Evolutionary conservation across 2,113 vertebrate genomes (phyloP).

Genomic region (Rhinolophus ferrumequinum): DNA sequence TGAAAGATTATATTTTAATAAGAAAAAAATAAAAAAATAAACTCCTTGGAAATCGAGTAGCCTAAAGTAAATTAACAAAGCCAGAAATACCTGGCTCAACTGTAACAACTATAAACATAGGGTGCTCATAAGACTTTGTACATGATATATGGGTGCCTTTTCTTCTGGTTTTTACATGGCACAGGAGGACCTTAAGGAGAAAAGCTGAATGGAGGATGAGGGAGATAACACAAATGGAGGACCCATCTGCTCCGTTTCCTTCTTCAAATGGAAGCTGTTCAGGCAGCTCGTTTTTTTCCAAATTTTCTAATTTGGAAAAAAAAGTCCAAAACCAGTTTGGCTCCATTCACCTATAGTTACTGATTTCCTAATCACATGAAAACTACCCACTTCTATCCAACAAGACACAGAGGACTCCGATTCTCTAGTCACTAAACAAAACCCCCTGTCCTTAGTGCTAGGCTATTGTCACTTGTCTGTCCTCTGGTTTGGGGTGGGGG

Average conservation of each 20-base stretch:
- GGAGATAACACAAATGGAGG: too few relatives aligned
- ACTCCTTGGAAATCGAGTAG: not conserved
- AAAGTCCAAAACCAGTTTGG: not conserved
- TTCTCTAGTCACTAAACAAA: not conserved
- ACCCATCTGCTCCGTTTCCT: not conserved
- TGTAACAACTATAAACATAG: not conserved
- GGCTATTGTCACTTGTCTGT: not conserved
- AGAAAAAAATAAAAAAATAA: conserved; percentile 2
- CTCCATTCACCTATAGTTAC: not conserved
- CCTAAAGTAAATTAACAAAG: conserved; percentile 1
- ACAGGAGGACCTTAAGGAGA: not conserved
- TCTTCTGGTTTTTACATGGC: not conserved
- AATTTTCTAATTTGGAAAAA: not conserved
- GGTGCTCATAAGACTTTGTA: not conserved
- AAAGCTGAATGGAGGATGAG: not conserved
- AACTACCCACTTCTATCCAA: not conserved
- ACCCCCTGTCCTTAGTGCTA: not conserved
- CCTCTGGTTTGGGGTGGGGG: not conserved
- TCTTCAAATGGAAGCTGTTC: not conserved
- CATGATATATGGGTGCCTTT: not conserved
- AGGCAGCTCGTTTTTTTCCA: not conserved
- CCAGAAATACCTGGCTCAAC: not conserved
- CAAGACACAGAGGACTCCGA: not conserved
- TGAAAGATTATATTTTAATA: not conserved
- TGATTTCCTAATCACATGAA: not conserved